Evolutionary conservation across 1,140 invertebrate genomes (phyloP).

Genomic region (Drosophila ogumai): DNA sequence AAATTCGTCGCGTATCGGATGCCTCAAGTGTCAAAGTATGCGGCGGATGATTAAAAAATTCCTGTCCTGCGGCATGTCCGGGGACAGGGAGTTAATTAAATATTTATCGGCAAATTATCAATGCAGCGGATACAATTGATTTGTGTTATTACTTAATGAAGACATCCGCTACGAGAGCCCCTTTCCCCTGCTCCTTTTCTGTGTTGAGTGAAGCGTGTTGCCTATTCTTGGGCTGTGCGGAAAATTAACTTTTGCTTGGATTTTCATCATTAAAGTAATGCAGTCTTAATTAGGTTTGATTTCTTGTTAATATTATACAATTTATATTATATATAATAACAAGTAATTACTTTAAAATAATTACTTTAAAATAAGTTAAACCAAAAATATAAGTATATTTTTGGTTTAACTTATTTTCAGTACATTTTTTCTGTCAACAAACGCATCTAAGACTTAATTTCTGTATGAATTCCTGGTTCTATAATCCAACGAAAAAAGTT

Average conservation of each 20-base stretch:
- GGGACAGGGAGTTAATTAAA: conserved; percentile 49
- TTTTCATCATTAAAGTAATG: not conserved
- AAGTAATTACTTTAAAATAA: too few relatives aligned
- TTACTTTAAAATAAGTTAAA: too few relatives aligned
- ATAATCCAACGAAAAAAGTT: not conserved
- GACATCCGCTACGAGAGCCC: conserved; percentile 4
- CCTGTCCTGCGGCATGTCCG: conserved; percentile 37
- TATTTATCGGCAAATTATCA: conserved; percentile 51
- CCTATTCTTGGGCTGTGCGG: conserved; percentile 29
- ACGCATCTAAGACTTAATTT: not conserved
- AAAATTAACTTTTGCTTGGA: not conserved
- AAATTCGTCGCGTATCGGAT: conserved; percentile 58
- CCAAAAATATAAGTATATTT: too few relatives aligned
- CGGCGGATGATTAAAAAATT: conserved; percentile 74
- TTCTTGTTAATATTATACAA: not conserved
- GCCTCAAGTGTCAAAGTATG: conserved; percentile 76
- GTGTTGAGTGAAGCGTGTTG: conserved; percentile 16
- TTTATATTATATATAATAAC: too few relatives aligned
- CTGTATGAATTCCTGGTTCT: not conserved
- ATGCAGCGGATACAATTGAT: conserved; percentile 51
- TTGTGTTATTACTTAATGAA: conserved; percentile 57
- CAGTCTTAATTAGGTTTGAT: not conserved
- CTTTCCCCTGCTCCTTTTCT: too few relatives aligned
- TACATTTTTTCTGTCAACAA: too few relatives aligned
- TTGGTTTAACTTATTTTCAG: too few relatives aligned